A percentile compares a stretch with the other conserved stretches of the same genome.
Evolutionary conservation across 2,797 vertebrate genomes (phyloP).

Genomic region (Arctocebus calabarensis): DNA sequence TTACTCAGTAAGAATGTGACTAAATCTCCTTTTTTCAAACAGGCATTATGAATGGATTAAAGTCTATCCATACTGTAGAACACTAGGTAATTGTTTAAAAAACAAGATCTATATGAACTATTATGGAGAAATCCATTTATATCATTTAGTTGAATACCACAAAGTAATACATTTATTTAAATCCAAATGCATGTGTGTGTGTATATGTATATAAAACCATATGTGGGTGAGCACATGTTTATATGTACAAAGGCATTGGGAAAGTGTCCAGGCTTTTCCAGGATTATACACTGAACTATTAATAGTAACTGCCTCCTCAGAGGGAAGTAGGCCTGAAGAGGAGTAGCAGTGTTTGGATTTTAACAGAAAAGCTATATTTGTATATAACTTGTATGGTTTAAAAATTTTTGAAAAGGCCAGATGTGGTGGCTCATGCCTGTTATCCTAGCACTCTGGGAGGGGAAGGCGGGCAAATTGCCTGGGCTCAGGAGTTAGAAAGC

Average conservation of each 20-base stretch:
- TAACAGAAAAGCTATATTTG: not conserved
- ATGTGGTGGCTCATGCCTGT: not conserved
- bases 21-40: not conserved
- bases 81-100: not conserved
- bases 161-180: not conserved
- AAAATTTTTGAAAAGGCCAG: not conserved
- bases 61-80: not conserved
- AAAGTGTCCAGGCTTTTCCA: not conserved
- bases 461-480: too few relatives aligned
- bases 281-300: not conserved
- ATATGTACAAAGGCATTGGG: not conserved
- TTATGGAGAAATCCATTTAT: not conserved
- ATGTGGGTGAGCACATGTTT: too few relatives aligned
- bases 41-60: not conserved
- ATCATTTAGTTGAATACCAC: not conserved
- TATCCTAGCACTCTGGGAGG: too few relatives aligned
- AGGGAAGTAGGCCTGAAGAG: not conserved
- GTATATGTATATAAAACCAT: not conserved
- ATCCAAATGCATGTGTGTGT: too few relatives aligned
- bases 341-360: not conserved
- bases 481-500: too few relatives aligned
- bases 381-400: not conserved
- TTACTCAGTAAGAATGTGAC: not conserved
- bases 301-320: not conserved
- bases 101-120: not conserved